Evolutionary conservation across 1,140 invertebrate species (phyloP).

Genomic region (Leptonema lineaticorne): DNA sequence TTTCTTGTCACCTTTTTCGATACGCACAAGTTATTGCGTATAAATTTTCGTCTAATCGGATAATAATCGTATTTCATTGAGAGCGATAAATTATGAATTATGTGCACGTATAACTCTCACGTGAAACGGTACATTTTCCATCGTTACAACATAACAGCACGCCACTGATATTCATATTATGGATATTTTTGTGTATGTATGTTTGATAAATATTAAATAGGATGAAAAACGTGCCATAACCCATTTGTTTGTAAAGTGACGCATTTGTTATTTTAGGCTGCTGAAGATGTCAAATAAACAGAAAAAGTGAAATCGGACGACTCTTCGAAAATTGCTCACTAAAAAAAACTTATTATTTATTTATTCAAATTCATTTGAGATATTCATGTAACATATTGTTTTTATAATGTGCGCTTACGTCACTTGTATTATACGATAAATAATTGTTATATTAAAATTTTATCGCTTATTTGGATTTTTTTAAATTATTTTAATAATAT

Average conservation of each 20-base stretch:
- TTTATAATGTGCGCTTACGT: constrained; percentile 24
- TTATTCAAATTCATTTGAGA: constrained; percentile 24
- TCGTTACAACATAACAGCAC: too few relatives aligned
- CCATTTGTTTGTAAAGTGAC: too few relatives aligned
- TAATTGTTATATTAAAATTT: too few relatives aligned
- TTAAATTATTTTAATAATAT: too few relatives aligned
- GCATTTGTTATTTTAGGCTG: constrained; percentile 35
- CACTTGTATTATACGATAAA: background rate
- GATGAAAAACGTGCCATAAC: too few relatives aligned
- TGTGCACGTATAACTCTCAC: too few relatives aligned
- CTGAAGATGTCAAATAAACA: constrained; percentile 21
- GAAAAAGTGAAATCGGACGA: background rate
- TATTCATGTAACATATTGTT: constrained; percentile 34
- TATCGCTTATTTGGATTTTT: too few relatives aligned
- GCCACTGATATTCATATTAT: too few relatives aligned
- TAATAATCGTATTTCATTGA: constrained; percentile 1
- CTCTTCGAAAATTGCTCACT: background rate
- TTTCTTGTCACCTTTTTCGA: background rate
- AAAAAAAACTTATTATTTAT: constrained; percentile 16
- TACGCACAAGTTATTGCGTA: background rate
- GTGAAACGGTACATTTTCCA: too few relatives aligned
- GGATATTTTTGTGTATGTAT: too few relatives aligned
- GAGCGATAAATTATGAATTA: too few relatives aligned
- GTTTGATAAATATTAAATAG: too few relatives aligned
- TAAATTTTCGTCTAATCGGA: constrained; percentile 2